Evolutionary conservation across 2,888 invertebrate genomes (phyloP).

Genomic region (Notodonta ziczac): DNA sequence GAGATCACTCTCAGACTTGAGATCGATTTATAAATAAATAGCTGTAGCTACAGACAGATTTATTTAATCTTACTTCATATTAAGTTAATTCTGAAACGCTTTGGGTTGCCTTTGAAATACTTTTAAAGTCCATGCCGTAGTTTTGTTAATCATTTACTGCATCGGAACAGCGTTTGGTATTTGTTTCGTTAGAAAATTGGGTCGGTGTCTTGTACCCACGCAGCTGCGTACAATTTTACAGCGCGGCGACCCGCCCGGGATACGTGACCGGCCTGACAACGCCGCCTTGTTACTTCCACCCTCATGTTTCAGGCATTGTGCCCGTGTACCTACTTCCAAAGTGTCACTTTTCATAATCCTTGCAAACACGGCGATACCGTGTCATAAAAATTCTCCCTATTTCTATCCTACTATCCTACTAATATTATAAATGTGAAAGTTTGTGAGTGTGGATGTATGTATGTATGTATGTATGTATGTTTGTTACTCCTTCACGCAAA

Average conservation of each 20-base stretch:
- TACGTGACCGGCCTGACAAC: conserved; percentile 65
- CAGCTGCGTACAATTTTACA: conserved; percentile 74
- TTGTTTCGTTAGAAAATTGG: conserved; percentile 53
- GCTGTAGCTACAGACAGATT: too few relatives aligned
- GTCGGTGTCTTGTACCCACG: conserved; percentile 48
- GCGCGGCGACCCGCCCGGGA: conserved; percentile 48
- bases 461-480: too few relatives aligned
- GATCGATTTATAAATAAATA: too few relatives aligned
- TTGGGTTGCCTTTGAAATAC: not conserved
- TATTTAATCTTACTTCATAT: too few relatives aligned
- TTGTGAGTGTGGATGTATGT: too few relatives aligned
- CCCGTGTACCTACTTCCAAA: conserved; percentile 35
- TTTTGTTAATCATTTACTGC: conserved; percentile 35
- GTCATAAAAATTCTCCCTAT: not conserved
- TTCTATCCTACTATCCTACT: too few relatives aligned
- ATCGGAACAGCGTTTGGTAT: conserved; percentile 39
- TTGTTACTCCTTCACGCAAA: too few relatives aligned
- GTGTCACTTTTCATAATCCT: conserved; percentile 24
- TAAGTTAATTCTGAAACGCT: too few relatives aligned
- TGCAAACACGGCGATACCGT: not conserved
- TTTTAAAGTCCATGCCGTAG: conserved; percentile 33
- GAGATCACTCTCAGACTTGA: too few relatives aligned
- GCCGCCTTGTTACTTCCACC: conserved; percentile 49
- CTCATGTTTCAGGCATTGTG: conserved; percentile 49
- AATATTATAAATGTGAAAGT: too few relatives aligned